A percentile compares a stretch with the other conserved stretches of the same genome.
phyloP scores from a whole-genome alignment of 2,797 vertebrate species.

The Macropodus opercularis region DNA sequence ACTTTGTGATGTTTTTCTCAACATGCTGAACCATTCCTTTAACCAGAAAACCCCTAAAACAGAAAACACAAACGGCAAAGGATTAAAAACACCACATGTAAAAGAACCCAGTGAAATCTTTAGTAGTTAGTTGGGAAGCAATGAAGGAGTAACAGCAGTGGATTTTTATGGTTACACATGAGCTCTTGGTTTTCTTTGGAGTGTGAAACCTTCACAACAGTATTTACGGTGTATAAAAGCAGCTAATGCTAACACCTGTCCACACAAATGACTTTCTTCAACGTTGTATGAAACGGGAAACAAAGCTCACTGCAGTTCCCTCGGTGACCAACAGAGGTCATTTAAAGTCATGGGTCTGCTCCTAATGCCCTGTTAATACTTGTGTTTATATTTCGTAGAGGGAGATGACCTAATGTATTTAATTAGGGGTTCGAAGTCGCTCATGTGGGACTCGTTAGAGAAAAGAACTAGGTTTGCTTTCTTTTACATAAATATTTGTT shows the following conservation, averaged over 20 bases:
- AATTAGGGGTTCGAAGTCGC: constrained; percentile 48
- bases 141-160: neutral
- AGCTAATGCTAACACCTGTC: constrained; percentile 20
- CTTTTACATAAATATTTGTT: constrained; percentile 64
- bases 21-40: neutral
- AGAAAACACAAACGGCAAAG: neutral
- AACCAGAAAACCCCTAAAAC: neutral
- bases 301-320: constrained; percentile 42
- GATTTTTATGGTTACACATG: neutral
- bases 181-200: neutral
- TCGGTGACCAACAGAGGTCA: constrained; percentile 28
- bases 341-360: constrained; percentile 28
- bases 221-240: constrained; percentile 6
- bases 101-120: neutral
- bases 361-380: constrained; percentile 37
- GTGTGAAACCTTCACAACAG: neutral
- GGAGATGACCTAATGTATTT: constrained; percentile 61
- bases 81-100: constrained; percentile 6
- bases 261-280: neutral
- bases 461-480: constrained; percentile 48
- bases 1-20: neutral
- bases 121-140: neutral
- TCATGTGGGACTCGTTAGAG: constrained; percentile 56
- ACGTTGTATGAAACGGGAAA: constrained; percentile 27
- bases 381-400: constrained; percentile 40